Evolutionary conservation across 2,888 invertebrate genomes (phyloP).

Genomic region (Drosophila colorata): DNA sequence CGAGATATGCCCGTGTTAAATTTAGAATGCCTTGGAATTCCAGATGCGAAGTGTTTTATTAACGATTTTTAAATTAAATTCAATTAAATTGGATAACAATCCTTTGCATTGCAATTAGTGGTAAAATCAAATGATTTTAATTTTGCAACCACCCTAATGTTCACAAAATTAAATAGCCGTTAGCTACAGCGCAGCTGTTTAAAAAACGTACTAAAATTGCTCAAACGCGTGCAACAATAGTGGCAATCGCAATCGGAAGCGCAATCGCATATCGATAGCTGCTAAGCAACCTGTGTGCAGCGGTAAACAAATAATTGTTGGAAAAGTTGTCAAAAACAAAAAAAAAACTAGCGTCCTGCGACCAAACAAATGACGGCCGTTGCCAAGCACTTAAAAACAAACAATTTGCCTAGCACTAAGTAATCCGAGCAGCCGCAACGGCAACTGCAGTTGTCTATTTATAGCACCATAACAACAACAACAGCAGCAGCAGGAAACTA

Average conservation of each 20-base stretch:
- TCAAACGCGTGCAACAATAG: not conserved
- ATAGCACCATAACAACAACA: constrained; percentile 62
- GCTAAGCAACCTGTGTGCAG: constrained; percentile 44
- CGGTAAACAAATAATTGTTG: constrained; percentile 53
- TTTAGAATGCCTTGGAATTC: no score
- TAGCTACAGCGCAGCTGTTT: not conserved
- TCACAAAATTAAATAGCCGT: constrained; percentile 6
- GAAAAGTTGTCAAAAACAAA: constrained; percentile 21
- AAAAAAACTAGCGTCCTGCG: constrained; percentile 16
- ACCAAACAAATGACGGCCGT: constrained; percentile 25
- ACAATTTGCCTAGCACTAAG: constrained; percentile 40
- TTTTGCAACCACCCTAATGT: no score
- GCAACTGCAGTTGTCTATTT: constrained; percentile 62
- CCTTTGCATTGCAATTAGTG: no score
- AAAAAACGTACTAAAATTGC: constrained; percentile 23
- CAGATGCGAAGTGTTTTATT: no score
- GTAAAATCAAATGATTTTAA: no score
- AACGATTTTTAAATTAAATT: no score
- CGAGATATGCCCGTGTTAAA: no score
- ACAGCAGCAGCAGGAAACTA: constrained; percentile 17
- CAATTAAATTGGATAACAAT: no score
- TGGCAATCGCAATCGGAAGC: constrained; percentile 18
- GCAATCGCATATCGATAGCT: constrained; percentile 36
- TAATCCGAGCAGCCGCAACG: constrained; percentile 32
- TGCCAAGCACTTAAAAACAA: constrained; percentile 41